Evolutionary conservation across 2,113 vertebrate species (phyloP), one percentile per base, ranked within the genome.

Genomic region (Ginglymostoma cirratum): DNA sequence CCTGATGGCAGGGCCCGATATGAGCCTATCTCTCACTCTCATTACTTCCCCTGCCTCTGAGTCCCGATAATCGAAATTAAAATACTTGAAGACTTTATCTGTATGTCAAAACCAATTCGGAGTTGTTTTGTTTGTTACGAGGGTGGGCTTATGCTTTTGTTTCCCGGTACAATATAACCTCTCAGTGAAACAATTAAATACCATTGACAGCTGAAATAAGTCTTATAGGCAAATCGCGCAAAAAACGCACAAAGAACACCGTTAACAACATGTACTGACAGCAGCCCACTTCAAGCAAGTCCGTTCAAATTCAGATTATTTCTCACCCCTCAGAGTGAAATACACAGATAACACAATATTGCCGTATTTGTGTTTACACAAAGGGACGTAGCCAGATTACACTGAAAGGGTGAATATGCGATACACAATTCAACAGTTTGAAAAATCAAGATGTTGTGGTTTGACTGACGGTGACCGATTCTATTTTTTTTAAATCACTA

Each of bases 1-100:
- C 52, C 52, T 93, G 61, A 66, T 66, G n/a, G 34, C 38, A 21
- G 80, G 80, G 80, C 38, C 80, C 38, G 80, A 83, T 83, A 83
- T 1, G 38, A 83, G 38, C 19, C 80, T 83, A 21, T 83, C 80
- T 48, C 83, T 55, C 24, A 12, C 45, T 89, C 86, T 55, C 48
- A 89, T 52, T 48, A 45, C 27, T 83, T 66, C 55, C 34, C n/a
- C n/a, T 42, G 90, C 52, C 87, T 90, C 87, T 90, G 87, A 17
- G 12, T 90, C 12, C 30, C 52, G 27, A 30, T 90, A 61, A 48
- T 89, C 24, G 86, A 27, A 89, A 89, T 52, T n/a, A 65, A 93
- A 38, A 93, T 93, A 66, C 61, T 93, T 93, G 2, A 93, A 93
- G 89, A 93, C 66, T 66, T 66, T 38, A 66, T 38, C 80, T 83